Conservation (phyloP, 2,888 invertebrate genomes). For the Acrobeloides nanus region DNA sequence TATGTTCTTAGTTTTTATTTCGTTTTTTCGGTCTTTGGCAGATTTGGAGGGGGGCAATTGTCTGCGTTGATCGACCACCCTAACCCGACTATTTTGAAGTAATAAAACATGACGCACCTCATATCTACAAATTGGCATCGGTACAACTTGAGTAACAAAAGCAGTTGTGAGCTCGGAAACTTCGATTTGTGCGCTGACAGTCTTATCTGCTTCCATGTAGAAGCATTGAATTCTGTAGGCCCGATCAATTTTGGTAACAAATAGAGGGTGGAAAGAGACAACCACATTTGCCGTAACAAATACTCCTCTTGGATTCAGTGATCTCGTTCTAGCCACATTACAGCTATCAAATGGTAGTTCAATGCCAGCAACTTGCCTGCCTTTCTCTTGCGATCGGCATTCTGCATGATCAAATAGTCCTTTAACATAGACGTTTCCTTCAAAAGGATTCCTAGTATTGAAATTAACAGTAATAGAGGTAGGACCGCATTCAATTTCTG, state of each 20-base stretch:
- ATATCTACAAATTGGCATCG: conserved; percentile 52
- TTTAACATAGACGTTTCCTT: conserved; percentile 47
- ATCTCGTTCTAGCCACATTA: conserved; percentile 51
- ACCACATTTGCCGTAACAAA: conserved; percentile 52
- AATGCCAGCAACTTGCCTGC: conserved; percentile 50
- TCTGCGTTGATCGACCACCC: no score
- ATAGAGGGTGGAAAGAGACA: conserved; percentile 54
- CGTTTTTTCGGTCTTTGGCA: no score
- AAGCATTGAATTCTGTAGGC: conserved; percentile 53
- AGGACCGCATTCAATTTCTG: conserved; percentile 53
- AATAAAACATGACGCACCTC: conserved; percentile 21
- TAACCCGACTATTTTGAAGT: no score
- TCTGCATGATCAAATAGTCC: conserved; percentile 48
- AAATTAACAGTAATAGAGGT: conserved; percentile 52
- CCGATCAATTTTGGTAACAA: conserved; percentile 50
- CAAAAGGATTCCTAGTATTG: conserved; percentile 50
- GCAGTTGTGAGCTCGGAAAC: conserved; percentile 52
- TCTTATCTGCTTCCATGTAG: conserved; percentile 54
- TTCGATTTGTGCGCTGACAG: conserved; percentile 49
- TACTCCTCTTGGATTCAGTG: conserved; percentile 51
- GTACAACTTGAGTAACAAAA: conserved; percentile 52
- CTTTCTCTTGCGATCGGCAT: conserved; percentile 49
- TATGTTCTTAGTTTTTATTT: no score
- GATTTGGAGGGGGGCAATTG: no score
- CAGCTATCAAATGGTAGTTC: conserved; percentile 53